A percentile compares a stretch with the other conserved stretches of the same genome.
Conservation (phyloP, 2,797 vertebrate genomes). For the Pelobates cultripes region DNA sequence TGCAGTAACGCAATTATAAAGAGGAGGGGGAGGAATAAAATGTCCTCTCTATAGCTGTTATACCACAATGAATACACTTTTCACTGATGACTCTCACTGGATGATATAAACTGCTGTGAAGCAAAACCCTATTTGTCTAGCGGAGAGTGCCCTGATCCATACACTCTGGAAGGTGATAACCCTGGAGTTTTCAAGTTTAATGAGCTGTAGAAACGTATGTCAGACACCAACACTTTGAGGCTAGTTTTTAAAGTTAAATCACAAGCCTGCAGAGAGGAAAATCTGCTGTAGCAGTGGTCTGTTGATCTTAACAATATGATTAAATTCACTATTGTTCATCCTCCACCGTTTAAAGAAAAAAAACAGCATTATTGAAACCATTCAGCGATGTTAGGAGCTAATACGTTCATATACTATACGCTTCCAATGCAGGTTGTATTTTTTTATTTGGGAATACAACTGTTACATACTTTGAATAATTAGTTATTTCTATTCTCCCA, state of each 20-base stretch:
- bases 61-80: constrained; percentile 37
- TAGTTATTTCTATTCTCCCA: no score
- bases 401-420: no score
- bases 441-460: no score
- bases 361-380: neutral
- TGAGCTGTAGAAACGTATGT: constrained; percentile 53
- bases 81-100: constrained; percentile 33
- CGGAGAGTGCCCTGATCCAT: constrained; percentile 46
- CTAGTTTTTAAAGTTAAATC: constrained; percentile 55
- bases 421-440: no score
- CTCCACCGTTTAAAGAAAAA: neutral
- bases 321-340: constrained; percentile 20
- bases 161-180: constrained; percentile 52
- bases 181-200: constrained; percentile 50
- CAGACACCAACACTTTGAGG: constrained; percentile 44
- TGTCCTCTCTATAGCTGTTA: constrained; percentile 29
- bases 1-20: neutral
- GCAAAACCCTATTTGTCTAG: constrained; percentile 55
- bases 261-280: constrained; percentile 47
- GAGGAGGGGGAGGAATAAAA: constrained; percentile 2
- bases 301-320: constrained; percentile 30
- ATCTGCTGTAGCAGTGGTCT: constrained; percentile 34
- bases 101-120: constrained; percentile 51
- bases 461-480: no score
- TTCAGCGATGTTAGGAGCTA: no score